Evolutionary conservation across 2,797 vertebrate species (phyloP).

Genomic region (Okamejei kenojei): DNA sequence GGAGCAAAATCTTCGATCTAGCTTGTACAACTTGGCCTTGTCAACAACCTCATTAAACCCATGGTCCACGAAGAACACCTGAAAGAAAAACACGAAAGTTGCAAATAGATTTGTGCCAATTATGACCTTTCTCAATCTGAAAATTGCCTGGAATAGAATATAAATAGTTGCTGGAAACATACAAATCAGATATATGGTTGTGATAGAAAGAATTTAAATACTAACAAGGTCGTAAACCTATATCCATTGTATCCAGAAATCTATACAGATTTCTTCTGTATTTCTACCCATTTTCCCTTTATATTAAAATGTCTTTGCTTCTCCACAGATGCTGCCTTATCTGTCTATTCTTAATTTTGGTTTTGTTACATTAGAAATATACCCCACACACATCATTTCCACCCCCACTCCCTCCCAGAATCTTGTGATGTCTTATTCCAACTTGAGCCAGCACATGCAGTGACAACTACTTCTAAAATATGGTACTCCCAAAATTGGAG

Average conservation of each 20-base stretch:
- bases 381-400: not conserved
- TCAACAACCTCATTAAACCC: slow-evolving; percentile 73
- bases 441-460: not conserved
- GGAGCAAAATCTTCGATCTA: slow-evolving; percentile 64
- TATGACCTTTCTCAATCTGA: not conserved
- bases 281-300: not conserved
- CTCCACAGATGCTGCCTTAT: not conserved
- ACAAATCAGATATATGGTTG: not conserved
- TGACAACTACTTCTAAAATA: not conserved
- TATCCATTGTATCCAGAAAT: too few species aligned
- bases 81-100: slow-evolving; percentile 38
- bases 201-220: too few species aligned
- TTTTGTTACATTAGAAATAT: not conserved
- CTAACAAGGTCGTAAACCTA: not conserved
- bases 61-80: slow-evolving; percentile 86
- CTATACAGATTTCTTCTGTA: not conserved
- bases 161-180: not conserved
- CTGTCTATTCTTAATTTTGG: not conserved
- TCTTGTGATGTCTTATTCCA: not conserved
- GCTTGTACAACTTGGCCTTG: slow-evolving; percentile 59
- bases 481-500: not conserved
- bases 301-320: not conserved
- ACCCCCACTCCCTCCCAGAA: too few species aligned
- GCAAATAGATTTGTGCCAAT: not conserved
- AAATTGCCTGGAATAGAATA: not conserved